Base-by-base conservation (phyloP, 2,888 invertebrate species). In the Andrena bicolor region DNA sequence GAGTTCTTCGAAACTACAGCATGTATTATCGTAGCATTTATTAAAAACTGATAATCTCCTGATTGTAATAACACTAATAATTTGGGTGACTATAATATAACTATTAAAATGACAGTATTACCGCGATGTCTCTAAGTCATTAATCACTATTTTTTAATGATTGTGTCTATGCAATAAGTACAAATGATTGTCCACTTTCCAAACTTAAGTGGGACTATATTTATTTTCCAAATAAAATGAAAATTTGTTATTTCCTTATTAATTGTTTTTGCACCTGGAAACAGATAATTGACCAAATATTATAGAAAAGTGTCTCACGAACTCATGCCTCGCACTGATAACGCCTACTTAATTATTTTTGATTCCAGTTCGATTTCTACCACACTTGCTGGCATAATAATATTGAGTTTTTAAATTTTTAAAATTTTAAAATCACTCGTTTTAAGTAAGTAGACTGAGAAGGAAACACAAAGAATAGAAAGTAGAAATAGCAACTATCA, bases 31-130 rank as follows among this genome's bases (percentile, higher is more conserved):
- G 20, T 35, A 16, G 26, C 3, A 13, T 16, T 76, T 84, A 80
- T 80, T 64, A 74, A 68, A 76, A 73, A 82, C 35, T 23, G 80
- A 80, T 80, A 84, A 76, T 51, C 35, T 49, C 7, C 26, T 68
- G 26, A n/a, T 7, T 49, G 13, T 61, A 20, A 8, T 51, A 13
- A 26, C 32, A 32, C n/a, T 30, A 35, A 32, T 7, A 26, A 23
- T 56, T 56, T 8, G 23, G 23, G 4, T 23, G 10, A 10, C 10
- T 26, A 23, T 13, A 10, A 10, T 10, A 32, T 61, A 20, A 20
- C 20, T n/a, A 32, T 28, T 6, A 5, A 58, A 58, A 26, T 26
- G 16, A 6, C 30, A 61, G 6, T 32, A 56, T 56, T 23, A 20
- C 8, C 23, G 10, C 23, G 23, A 56, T 26, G 26, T 56, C 10